These are phyloP conservation scores for Aethes cnicana DNA, from an alignment of 2,888 invertebrate genomes.

Conservation along the genomic window DNA sequence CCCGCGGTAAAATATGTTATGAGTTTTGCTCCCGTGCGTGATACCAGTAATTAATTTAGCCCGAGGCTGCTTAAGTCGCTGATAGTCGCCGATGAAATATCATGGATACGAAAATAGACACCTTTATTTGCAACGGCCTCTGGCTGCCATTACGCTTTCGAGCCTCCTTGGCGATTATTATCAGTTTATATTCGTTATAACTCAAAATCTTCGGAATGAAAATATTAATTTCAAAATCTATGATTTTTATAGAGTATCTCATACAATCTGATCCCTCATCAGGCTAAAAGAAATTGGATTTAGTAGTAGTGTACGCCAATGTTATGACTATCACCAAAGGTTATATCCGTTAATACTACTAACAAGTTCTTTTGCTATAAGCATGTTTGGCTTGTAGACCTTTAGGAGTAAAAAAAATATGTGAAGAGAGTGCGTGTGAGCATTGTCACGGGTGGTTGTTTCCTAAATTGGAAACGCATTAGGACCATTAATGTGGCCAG, in stretches of 20 bases:
- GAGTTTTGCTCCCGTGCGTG: conserved; percentile 52
- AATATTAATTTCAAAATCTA: too few species aligned
- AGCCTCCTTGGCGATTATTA: too few species aligned
- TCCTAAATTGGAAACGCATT: conserved; percentile 30
- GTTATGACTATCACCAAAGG: neutral
- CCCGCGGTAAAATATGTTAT: conserved; percentile 50
- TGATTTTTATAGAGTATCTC: too few species aligned
- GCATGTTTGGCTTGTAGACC: neutral
- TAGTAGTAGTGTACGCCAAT: too few species aligned
- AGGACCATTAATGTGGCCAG: conserved; percentile 20
- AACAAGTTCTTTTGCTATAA: neutral
- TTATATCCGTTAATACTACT: too few species aligned
- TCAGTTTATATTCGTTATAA: too few species aligned
- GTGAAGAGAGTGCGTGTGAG: conserved; percentile 11
- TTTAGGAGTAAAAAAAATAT: conserved; percentile 8
- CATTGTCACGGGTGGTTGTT: conserved; percentile 27
- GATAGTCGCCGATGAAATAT: conserved; percentile 23
- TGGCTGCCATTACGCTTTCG: too few species aligned
- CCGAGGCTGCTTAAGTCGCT: conserved; percentile 37
- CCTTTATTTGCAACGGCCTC: neutral
- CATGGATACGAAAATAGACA: conserved; percentile 16
- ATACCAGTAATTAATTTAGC: conserved; percentile 58
- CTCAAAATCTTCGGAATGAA: too few species aligned
- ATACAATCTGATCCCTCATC: too few species aligned
- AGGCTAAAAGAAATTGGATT: too few species aligned